A percentile compares a stretch with the other conserved stretches of the same genome.
Evolutionary conservation across 2,797 vertebrate species (phyloP).

Genomic region (Coilia nasus): DNA sequence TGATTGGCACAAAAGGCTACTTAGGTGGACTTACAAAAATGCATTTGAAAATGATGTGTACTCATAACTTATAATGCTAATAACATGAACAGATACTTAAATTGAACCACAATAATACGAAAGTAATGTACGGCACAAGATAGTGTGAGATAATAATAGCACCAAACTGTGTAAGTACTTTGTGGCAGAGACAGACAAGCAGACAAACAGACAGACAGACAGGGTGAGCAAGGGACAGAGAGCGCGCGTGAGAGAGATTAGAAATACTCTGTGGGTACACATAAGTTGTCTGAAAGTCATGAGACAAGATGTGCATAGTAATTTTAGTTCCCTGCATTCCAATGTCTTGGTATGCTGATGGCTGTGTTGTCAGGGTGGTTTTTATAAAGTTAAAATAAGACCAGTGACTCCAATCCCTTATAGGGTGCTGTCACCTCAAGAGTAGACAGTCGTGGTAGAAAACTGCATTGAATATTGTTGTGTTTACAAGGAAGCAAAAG

Average conservation of each 20-base stretch:
- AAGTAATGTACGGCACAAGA: too few relatives aligned
- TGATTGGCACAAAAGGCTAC: too few relatives aligned
- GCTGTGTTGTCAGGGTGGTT: not conserved
- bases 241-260: not conserved
- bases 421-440: not conserved
- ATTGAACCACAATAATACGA: too few relatives aligned
- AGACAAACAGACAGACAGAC: not conserved
- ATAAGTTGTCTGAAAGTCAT: not conserved
- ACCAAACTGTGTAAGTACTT: too few relatives aligned
- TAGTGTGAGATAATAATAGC: too few relatives aligned
- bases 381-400: not conserved
- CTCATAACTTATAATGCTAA: too few relatives aligned
- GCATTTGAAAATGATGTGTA: too few relatives aligned
- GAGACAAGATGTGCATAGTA: not conserved
- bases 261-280: not conserved
- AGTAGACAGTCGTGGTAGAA: not conserved
- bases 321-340: slow-evolving; percentile 13
- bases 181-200: not conserved
- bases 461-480: not conserved
- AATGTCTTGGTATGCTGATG: not conserved
- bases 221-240: not conserved
- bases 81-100: too few relatives aligned
- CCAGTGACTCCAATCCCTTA: not conserved
- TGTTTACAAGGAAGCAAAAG: too few relatives aligned
- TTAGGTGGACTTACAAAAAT: too few relatives aligned